Evolutionary conservation across 2,888 invertebrate species (phyloP).

Genomic region (Trichacis sp.): DNA sequence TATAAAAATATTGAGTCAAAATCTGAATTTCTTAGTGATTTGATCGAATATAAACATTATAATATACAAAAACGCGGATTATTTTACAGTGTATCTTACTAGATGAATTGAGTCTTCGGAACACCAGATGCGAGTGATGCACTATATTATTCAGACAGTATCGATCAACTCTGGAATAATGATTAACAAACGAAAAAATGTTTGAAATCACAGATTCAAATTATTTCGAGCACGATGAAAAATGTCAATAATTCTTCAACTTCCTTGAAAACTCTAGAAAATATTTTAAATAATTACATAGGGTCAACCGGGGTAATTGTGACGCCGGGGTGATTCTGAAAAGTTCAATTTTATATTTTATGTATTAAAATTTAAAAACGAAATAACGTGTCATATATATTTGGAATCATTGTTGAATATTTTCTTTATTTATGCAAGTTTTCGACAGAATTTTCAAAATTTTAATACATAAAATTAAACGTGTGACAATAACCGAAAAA

Average conservation of each 20-base stretch:
- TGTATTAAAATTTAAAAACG: no score
- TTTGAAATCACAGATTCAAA: not conserved
- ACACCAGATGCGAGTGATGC: not conserved
- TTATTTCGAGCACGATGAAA: not conserved
- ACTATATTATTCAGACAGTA: not conserved
- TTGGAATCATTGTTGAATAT: no score
- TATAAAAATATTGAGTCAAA: not conserved
- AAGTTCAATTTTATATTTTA: no score
- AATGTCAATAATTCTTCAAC: not conserved
- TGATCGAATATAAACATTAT: not conserved
- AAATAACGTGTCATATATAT: no score
- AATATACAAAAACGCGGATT: not conserved
- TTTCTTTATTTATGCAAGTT: no score
- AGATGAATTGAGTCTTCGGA: not conserved
- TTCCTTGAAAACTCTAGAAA: not conserved
- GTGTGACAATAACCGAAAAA: no score
- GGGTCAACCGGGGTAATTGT: no score
- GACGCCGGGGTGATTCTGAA: no score
- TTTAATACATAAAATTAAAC: no score
- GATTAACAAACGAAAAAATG: not conserved
- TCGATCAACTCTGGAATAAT: not conserved
- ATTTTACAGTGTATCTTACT: not conserved
- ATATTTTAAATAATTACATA: not conserved
- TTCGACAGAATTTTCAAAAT: no score
- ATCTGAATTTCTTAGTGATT: not conserved